Evolutionary conservation across 2,888 invertebrate genomes (phyloP).

Genomic region (Phortica magna): DNA sequence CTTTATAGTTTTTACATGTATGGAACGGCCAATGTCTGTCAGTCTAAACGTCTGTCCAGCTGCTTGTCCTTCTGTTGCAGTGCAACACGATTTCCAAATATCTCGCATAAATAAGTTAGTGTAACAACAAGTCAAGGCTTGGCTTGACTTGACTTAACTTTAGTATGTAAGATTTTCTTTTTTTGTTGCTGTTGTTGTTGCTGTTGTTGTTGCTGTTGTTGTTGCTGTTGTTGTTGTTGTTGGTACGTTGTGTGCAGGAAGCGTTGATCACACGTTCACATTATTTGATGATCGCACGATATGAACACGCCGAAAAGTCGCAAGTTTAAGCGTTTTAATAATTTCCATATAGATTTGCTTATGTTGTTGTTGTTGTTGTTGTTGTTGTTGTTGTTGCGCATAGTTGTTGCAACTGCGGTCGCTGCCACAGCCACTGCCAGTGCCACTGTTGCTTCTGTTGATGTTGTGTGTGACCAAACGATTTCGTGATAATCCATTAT

Average conservation of each 20-base stretch:
- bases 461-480: conserved; percentile 62
- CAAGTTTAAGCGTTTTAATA: conserved; percentile 59
- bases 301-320: conserved; percentile 55
- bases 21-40: conserved; percentile 29
- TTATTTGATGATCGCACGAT: conserved; percentile 76
- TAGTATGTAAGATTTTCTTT: neutral
- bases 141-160: neutral
- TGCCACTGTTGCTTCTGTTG: conserved; percentile 36
- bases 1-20: conserved; percentile 24
- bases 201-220: neutral
- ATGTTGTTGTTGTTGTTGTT: conserved; percentile 15
- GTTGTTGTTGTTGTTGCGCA: conserved; percentile 13
- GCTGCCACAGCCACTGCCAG: conserved; percentile 41
- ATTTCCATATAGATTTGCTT: conserved; percentile 69
- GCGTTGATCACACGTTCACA: conserved; percentile 74
- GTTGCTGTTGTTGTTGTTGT: neutral
- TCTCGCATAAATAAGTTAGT: conserved; percentile 77
- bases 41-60: conserved; percentile 50
- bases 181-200: neutral
- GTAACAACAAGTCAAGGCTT: conserved; percentile 67
- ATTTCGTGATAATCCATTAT: conserved; percentile 79
- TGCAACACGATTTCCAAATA: conserved; percentile 73
- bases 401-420: conserved; percentile 4
- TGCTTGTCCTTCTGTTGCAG: conserved; percentile 57
- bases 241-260: conserved; percentile 48